Percentiles rank a stretch among this genome's conserved stretches.
These are phyloP conservation scores for Carlito syrichta DNA, from an alignment of 2,113 vertebrate genomes.

Conservation along the genomic window DNA sequence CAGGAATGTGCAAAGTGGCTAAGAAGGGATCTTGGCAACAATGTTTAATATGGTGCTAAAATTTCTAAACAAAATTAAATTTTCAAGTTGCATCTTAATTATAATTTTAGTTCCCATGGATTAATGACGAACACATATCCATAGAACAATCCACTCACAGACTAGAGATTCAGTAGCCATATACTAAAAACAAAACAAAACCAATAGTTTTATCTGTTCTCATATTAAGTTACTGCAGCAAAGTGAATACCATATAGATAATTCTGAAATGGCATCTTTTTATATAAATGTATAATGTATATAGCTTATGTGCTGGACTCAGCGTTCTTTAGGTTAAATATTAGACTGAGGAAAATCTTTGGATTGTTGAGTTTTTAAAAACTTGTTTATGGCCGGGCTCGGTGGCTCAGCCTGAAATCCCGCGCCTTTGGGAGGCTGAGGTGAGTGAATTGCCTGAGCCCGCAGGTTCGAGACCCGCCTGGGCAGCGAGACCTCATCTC, in stretches of 20 bases:
- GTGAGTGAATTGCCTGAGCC: too few species aligned
- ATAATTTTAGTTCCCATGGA: neutral
- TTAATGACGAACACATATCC: neutral
- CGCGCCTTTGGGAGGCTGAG: too few species aligned
- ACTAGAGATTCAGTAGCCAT: neutral
- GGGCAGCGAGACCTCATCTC: too few species aligned
- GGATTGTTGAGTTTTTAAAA: neutral
- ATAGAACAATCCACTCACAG: too few species aligned
- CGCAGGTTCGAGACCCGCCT: too few species aligned
- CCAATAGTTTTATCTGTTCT: neutral
- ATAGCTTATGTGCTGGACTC: neutral
- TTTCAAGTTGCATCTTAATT: neutral
- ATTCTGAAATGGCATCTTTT: neutral
- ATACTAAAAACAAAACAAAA: neutral
- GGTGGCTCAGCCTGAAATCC: too few species aligned
- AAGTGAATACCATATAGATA: neutral
- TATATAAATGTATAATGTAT: neutral
- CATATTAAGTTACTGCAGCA: neutral
- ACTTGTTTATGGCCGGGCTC: too few species aligned
- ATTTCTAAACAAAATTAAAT: neutral
- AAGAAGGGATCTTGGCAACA: neutral
- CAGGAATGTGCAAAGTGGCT: neutral
- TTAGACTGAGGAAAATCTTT: neutral
- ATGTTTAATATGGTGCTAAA: neutral
- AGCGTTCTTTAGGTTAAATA: neutral